These are phyloP conservation scores for Todus mexicanus DNA, from an alignment of 2,797 vertebrate species.

Conservation along the genomic window DNA sequence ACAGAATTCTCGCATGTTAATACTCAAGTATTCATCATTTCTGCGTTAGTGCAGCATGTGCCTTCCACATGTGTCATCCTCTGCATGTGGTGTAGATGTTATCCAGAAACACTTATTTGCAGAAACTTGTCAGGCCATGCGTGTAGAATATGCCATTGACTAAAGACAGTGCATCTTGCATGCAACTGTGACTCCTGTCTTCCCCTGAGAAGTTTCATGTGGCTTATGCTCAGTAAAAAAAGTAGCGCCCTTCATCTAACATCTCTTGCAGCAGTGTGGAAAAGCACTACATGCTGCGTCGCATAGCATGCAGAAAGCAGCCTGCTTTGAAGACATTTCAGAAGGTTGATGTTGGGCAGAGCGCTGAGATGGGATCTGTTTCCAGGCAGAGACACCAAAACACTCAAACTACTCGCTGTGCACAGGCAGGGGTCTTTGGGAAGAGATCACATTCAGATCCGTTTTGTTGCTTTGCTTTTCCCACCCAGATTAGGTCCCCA, in stretches of 20 bases:
- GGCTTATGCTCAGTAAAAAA: not conserved
- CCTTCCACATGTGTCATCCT: not conserved
- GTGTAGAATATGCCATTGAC: not conserved
- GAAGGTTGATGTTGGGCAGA: not conserved
- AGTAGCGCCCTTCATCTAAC: not conserved
- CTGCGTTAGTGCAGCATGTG: not conserved
- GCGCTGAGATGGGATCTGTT: not conserved
- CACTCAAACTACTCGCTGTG: not conserved
- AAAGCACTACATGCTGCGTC: not conserved
- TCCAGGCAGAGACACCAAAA: not conserved
- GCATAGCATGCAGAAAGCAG: not conserved
- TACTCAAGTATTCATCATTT: not conserved
- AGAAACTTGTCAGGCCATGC: not conserved
- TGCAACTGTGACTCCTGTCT: rapidly evolving
- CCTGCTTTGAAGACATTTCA: not conserved
- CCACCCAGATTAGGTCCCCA: not conserved
- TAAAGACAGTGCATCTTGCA: not conserved
- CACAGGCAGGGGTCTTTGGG: not conserved
- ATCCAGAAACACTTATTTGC: not conserved
- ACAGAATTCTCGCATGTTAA: not conserved
- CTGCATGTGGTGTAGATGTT: not conserved
- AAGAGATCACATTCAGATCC: rapidly evolving
- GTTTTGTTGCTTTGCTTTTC: not conserved
- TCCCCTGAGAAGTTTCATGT: not conserved
- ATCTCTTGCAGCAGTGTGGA: not conserved